Base-by-base conservation (phyloP, 2,113 vertebrate species). In the Poeciliopsis prolifica region DNA sequence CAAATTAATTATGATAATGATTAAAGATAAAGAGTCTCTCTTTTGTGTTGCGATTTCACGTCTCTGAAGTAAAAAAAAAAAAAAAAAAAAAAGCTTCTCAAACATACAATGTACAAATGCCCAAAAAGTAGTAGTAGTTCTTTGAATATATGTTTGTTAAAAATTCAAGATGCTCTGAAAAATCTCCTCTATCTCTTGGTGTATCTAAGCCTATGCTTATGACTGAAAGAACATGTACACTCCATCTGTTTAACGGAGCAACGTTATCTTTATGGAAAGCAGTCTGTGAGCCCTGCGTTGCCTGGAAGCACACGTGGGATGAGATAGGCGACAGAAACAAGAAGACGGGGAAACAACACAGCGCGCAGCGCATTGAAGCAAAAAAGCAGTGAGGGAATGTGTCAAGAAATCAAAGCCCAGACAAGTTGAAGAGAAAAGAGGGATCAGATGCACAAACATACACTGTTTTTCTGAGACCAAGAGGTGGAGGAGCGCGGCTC, bases 321-420 rank as follows among this genome's bases (percentile, higher is more conserved):
- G 84, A 90, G 91, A 94, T 91, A 90, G 87, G 85, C 93, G 86
- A 93, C 86, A 70, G 82, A 87, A 93, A 91, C 89, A 88, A 89
- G 90, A 85, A 86, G 91, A 88, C 86, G 81, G 51, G 89, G 84
- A 92, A 92, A 92, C 92, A 93, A 91, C 80, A 82, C 80, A 82
- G 86, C 83, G 87, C 76, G 86, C 86, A 48, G 87, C 89, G 93
- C 93, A 92, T 70, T 90, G 90, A 94, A 94, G 93, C 92, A 94
- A 94, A 93, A 90, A 92, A 80, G 83, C 88, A 87, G 87, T 88
- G 84, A 90, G 89, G 85, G 90, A 93, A 93, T 91, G 89, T 94
- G 93, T 93, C 92, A 89, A 87, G 85, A 86, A 94, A 94, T 94
- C 93, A 94, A 94, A 95, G 93, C 79, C 65, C 75, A 92, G 93